These are phyloP conservation scores for Leptopilina myrica DNA, from an alignment of 2,888 invertebrate species.

Conservation along the genomic window DNA sequence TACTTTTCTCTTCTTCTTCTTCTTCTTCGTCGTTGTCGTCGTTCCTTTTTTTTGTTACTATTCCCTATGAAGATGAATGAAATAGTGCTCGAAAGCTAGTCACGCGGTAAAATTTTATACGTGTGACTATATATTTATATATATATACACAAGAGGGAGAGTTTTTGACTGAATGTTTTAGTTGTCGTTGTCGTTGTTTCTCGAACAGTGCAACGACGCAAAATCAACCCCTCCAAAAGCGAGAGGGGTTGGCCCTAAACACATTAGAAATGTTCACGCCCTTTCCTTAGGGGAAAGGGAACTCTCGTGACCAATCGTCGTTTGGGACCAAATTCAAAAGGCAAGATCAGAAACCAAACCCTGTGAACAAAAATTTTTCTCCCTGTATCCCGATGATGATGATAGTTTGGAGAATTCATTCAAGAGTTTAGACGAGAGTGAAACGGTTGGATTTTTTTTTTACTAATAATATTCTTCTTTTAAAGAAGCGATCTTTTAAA, in stretches of 20 bases:
- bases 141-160: background rate
- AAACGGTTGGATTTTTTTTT: background rate
- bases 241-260: slow-evolving; percentile 50
- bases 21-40: too few species aligned
- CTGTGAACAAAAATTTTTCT: slow-evolving; percentile 65
- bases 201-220: slow-evolving; percentile 28
- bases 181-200: slow-evolving; percentile 32
- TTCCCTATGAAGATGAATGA: slow-evolving; percentile 50
- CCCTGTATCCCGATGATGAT: slow-evolving; percentile 62
- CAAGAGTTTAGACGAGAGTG: slow-evolving; percentile 54
- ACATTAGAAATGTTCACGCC: slow-evolving; percentile 62
- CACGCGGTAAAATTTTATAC: background rate
- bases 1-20: too few species aligned
- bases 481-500: too few species aligned
- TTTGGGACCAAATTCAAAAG: slow-evolving; percentile 51
- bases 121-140: slow-evolving; percentile 49
- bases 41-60: slow-evolving; percentile 47
- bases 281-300: slow-evolving; percentile 64
- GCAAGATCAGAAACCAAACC: slow-evolving; percentile 56
- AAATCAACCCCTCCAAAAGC: slow-evolving; percentile 60
- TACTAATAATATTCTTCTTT: background rate
- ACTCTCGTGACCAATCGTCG: slow-evolving; percentile 62
- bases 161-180: slow-evolving; percentile 45
- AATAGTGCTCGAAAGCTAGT: slow-evolving; percentile 2
- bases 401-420: slow-evolving; percentile 66